Percentiles rank a stretch among this genome's conserved stretches.
These are phyloP conservation scores for Cacajao melanocephalus DNA, from an alignment of 2,797 vertebrate species.

Conservation along the genomic window DNA sequence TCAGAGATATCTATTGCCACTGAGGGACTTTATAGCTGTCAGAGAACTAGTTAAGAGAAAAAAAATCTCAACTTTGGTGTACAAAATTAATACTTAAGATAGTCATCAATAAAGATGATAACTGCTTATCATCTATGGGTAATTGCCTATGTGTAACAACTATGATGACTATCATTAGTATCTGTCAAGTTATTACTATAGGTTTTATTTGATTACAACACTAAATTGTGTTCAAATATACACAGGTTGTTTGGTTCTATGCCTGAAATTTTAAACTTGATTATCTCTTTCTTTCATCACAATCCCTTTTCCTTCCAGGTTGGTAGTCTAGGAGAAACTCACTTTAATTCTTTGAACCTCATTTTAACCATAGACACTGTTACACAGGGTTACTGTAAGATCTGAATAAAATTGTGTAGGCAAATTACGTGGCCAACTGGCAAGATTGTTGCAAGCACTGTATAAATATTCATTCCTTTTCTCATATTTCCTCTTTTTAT, in stretches of 20 bases:
- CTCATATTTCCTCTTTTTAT: background rate
- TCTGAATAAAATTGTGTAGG: background rate
- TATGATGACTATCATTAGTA: constrained; percentile 53
- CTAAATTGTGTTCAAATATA: constrained; percentile 1
- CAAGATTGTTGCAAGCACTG: background rate
- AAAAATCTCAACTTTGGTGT: constrained; percentile 10
- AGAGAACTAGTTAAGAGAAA: background rate
- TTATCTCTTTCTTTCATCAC: background rate
- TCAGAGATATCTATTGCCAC: background rate
- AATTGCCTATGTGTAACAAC: constrained; percentile 55
- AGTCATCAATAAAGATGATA: constrained; percentile 64
- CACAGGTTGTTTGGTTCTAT: background rate
- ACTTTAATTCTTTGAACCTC: background rate
- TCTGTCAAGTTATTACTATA: constrained; percentile 46
- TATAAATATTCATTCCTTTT: background rate
- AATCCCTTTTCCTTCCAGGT: background rate
- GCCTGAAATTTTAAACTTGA: background rate
- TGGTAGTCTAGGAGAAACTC: background rate
- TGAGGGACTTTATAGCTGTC: background rate
- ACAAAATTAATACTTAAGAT: constrained; percentile 59
- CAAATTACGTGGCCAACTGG: background rate
- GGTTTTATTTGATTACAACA: constrained; percentile 41
- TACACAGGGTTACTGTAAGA: background rate
- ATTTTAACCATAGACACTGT: background rate
- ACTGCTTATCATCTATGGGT: constrained; percentile 56